Conservation (phyloP, 2,888 invertebrate genomes). For the Andricus curvator region DNA sequence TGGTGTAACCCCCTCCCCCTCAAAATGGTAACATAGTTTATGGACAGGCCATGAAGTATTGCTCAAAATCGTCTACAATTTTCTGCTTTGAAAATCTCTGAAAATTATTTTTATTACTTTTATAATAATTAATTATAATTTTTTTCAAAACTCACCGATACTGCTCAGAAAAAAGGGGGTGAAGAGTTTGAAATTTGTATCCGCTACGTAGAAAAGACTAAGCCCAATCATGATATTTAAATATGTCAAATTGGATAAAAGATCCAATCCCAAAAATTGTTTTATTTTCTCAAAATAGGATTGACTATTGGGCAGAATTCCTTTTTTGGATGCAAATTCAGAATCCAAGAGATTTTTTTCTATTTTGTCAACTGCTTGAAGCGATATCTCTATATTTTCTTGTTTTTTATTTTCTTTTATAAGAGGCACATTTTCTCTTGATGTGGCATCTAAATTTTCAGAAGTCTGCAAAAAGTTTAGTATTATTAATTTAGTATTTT, state of each 20-base stretch:
- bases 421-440: neutral
- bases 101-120: neutral
- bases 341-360: neutral
- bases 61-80: neutral
- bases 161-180: conserved; percentile 78
- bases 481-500: neutral
- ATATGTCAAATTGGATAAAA: conserved; percentile 62
- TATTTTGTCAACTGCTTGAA: neutral
- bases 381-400: conserved; percentile 10
- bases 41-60: neutral
- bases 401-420: neutral
- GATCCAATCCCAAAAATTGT: conserved; percentile 63
- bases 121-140: neutral
- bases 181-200: conserved; percentile 79
- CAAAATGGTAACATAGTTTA: too few species aligned
- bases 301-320: neutral
- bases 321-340: neutral
- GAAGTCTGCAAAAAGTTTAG: neutral
- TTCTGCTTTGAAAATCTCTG: neutral
- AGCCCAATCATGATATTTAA: conserved; percentile 72
- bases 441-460: neutral
- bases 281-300: conserved; percentile 44
- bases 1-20: too few species aligned
- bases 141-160: conserved; percentile 63
- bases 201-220: conserved; percentile 78